Conservation (phyloP, 2,888 invertebrate genomes). For the Drosophila nr. medialis region DNA sequence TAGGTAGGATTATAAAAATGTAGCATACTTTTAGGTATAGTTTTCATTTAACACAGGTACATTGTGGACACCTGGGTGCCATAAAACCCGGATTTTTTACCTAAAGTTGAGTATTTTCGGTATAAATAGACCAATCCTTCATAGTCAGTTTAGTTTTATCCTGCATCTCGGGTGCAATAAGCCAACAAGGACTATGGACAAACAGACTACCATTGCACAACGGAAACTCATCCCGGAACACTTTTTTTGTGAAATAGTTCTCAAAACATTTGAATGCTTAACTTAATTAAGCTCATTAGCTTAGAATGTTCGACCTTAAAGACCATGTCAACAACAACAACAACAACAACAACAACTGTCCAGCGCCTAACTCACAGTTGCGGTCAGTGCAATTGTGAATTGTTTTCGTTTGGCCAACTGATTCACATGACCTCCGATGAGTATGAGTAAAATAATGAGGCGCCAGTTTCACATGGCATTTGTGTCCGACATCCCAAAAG, state of each 20-base stretch:
- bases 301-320: background rate
- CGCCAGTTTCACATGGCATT: slow-evolving; percentile 28
- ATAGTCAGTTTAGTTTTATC: too few species aligned
- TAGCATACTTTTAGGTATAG: too few species aligned
- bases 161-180: too few species aligned
- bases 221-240: too few species aligned
- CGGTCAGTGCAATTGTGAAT: slow-evolving; percentile 16
- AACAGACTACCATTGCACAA: too few species aligned
- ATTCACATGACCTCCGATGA: slow-evolving; percentile 66
- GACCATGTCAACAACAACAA: background rate
- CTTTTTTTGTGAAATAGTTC: background rate
- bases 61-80: too few species aligned
- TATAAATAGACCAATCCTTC: too few species aligned
- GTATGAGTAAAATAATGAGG: slow-evolving; percentile 23
- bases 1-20: too few species aligned
- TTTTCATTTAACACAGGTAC: too few species aligned
- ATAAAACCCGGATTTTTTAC: too few species aligned
- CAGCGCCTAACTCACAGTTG: slow-evolving; percentile 4
- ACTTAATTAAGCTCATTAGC: background rate
- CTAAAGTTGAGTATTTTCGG: too few species aligned
- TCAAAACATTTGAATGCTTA: background rate
- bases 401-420: slow-evolving; percentile 43
- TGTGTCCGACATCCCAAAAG: slow-evolving; percentile 17
- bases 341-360: background rate
- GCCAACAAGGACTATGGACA: too few species aligned